These are phyloP conservation scores for Probaryconus sp. DNA, from an alignment of 1,140 invertebrate genomes.

Conservation along the genomic window DNA sequence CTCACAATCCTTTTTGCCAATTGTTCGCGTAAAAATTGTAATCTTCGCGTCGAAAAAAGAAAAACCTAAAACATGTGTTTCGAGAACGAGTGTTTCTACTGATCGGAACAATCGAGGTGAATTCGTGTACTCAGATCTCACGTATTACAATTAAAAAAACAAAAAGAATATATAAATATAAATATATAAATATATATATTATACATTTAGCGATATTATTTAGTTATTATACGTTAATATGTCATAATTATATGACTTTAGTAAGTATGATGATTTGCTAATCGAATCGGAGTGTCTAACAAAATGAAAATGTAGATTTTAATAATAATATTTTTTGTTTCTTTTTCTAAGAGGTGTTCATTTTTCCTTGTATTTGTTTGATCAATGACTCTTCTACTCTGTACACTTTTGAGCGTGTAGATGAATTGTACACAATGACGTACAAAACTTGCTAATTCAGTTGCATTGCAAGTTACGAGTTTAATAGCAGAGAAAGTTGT, in stretches of 20 bases:
- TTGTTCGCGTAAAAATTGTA: constrained; percentile 41
- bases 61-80: constrained; percentile 56
- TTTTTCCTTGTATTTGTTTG: constrained; percentile 53
- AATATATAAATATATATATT: constrained; percentile 58
- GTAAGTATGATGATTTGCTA: constrained; percentile 72
- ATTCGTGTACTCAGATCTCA: constrained; percentile 76
- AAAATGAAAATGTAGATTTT: constrained; percentile 67
- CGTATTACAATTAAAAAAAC: constrained; percentile 70
- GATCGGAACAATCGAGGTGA: constrained; percentile 69
- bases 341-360: constrained; percentile 63
- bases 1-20: constrained; percentile 35
- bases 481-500: constrained; percentile 43
- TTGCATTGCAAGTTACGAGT: constrained; percentile 9
- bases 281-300: constrained; percentile 69
- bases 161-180: constrained; percentile 65
- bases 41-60: constrained; percentile 58
- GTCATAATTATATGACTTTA: constrained; percentile 67
- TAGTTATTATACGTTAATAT: constrained; percentile 68
- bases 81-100: constrained; percentile 66
- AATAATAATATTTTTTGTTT: constrained; percentile 72
- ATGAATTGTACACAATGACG: constrained; percentile 39
- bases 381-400: constrained; percentile 37
- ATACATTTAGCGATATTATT: constrained; percentile 63
- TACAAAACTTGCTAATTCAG: constrained; percentile 24
- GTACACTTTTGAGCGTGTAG: constrained; percentile 37